phyloP scores from a whole-genome alignment of 2,888 invertebrate species.

The Eristalinus sepulchralis region DNA sequence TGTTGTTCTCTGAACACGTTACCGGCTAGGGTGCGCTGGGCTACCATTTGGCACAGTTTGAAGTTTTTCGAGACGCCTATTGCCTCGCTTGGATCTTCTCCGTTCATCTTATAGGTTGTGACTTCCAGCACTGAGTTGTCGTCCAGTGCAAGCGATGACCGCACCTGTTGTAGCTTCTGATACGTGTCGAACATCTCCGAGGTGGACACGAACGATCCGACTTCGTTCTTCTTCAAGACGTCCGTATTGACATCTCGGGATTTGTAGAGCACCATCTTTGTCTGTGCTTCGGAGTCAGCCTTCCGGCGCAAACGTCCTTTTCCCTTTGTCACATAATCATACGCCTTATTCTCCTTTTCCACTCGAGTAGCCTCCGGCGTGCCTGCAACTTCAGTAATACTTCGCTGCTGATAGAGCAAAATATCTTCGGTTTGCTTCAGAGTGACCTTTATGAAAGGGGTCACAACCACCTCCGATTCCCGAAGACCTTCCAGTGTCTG shows the following conservation, averaged over 20 bases:
- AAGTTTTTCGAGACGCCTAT: constrained; percentile 80
- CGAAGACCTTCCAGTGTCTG: not conserved
- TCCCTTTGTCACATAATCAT: constrained; percentile 86
- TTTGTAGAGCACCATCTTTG: constrained; percentile 84
- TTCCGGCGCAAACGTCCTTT: constrained; percentile 86
- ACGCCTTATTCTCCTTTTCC: constrained; percentile 85
- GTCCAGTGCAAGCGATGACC: constrained; percentile 76
- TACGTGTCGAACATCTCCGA: constrained; percentile 91
- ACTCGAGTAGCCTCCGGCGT: constrained; percentile 83
- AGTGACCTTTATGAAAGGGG: constrained; percentile 84
- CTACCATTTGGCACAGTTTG: constrained; percentile 84
- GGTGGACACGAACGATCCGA: constrained; percentile 86
- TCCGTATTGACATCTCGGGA: constrained; percentile 85
- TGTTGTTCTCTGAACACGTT: constrained; percentile 86
- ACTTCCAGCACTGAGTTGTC: constrained; percentile 81
- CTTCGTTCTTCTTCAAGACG: constrained; percentile 82
- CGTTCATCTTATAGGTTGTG: constrained; percentile 77
- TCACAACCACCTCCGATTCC: constrained; percentile 73
- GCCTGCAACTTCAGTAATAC: constrained; percentile 84
- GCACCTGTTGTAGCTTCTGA: constrained; percentile 78
- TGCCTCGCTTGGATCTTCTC: constrained; percentile 75
- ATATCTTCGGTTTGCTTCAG: constrained; percentile 86
- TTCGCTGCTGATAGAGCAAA: constrained; percentile 85
- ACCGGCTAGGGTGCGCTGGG: constrained; percentile 88
- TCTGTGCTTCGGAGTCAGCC: constrained; percentile 87